Evolutionary conservation across 1,140 invertebrate species (phyloP), one percentile per base, ranked within the genome.

Genomic region (Drosophila nannoptera): DNA sequence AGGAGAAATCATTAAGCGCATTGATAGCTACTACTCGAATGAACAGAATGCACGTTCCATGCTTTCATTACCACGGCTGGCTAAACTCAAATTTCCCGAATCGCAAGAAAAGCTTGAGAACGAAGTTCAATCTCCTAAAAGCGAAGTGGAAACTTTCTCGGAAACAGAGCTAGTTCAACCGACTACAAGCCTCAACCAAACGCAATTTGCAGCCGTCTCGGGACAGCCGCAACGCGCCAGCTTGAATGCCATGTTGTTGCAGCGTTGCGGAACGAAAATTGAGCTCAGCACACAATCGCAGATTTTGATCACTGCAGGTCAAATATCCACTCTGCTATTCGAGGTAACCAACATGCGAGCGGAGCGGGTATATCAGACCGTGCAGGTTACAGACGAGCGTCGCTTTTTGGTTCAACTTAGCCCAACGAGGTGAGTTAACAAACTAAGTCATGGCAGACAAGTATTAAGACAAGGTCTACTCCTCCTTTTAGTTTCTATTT

Each of bases 341-440:
- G 92, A 92, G 87, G 91, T 92, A 5, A 92, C 91, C 0, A 92
- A 92, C 75, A 90, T 90, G 73, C 89, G 91, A 6, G 88, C 91
- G 0, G 90, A 90, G 14, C 56, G 90, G 0, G 87, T 91, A 2
- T 89, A 87, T 46, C 91, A 91, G 55, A 90, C 77, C 5, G 92
- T 92, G 69, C 90, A 90, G 35, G 92, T 92, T 0, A 89, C 89
- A 0, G 92, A 92, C 33, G 91, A 92, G 61, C 82, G 91, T 7
- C 89, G 88, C 5, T 92, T 90, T 62, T 70, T 92, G 11, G 90
- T 90, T 9, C 88, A 90, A 7, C 90, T 92, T 38, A 75, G 58
- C 42, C 90, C 90, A 16, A 73, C 78, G 9, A 83, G 80, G 88
- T 89, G 33, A 65, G 67, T 52, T 1, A 0, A 1, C 7, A 9